Percentiles rank a stretch among this genome's conserved stretches.
Evolutionary conservation across 2,113 vertebrate species (phyloP).

Genomic region (Chaetodon trifascialis): DNA sequence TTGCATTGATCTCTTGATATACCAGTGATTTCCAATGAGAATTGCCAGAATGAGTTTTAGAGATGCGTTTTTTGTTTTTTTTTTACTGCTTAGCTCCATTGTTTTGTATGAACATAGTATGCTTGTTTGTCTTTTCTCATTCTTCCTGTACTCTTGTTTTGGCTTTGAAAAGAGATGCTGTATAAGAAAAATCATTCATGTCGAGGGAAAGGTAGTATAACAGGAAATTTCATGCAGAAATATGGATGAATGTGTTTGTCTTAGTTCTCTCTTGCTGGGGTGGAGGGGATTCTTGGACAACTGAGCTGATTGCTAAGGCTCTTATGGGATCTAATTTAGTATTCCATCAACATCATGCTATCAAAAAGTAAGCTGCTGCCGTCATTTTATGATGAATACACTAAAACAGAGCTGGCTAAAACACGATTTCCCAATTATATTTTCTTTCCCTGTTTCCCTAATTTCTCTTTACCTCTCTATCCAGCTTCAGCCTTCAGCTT

Average conservation of each 20-base stretch:
- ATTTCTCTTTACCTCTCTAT: slow-evolving; percentile 24
- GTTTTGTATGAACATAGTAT: background rate
- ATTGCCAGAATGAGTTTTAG: background rate
- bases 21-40: background rate
- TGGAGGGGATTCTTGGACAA: slow-evolving; percentile 20
- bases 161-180: background rate
- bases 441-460: background rate
- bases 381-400: slow-evolving; percentile 30
- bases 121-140: background rate
- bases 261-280: slow-evolving; percentile 11
- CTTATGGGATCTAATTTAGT: slow-evolving; percentile 45
- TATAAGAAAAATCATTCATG: background rate
- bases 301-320: slow-evolving; percentile 36
- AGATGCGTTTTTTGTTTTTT: no score
- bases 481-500: slow-evolving; percentile 12
- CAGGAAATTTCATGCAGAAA: slow-evolving; percentile 20
- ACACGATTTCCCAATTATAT: slow-evolving; percentile 8
- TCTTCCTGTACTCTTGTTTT: background rate
- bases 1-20: background rate
- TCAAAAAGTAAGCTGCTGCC: slow-evolving; percentile 19
- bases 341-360: slow-evolving; percentile 26
- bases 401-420: slow-evolving; percentile 17
- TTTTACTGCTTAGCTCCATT: background rate
- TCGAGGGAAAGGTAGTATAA: slow-evolving; percentile 2
- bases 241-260: slow-evolving; percentile 21